Percentiles rank a stretch among this genome's conserved stretches.
Evolutionary conservation across 2,113 vertebrate genomes (phyloP).

Genomic region (Elachura formosa): DNA sequence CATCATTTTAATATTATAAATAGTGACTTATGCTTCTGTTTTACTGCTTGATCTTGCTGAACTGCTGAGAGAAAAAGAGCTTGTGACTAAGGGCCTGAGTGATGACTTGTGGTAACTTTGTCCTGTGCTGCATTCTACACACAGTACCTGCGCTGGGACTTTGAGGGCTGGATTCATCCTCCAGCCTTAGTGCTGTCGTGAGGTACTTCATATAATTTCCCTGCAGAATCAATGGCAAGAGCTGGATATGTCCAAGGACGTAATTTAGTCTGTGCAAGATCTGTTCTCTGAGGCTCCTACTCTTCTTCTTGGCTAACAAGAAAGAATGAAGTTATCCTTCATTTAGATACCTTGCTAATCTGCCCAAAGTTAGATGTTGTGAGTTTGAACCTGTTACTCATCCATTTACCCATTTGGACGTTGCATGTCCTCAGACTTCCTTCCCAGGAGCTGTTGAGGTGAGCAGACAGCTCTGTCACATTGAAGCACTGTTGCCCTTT

Average conservation of each 20-base stretch:
- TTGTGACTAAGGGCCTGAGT: background rate
- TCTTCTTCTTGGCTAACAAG: background rate
- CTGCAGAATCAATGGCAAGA: background rate
- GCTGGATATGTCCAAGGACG: background rate
- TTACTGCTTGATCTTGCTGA: background rate
- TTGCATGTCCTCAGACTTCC: background rate
- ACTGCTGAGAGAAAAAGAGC: background rate
- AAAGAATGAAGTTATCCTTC: background rate
- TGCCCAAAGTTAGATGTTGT: background rate
- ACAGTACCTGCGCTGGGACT: fast-evolving
- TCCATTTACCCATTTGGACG: background rate
- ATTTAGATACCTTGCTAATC: background rate
- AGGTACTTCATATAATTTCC: background rate
- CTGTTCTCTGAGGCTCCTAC: background rate
- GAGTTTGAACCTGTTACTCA: background rate
- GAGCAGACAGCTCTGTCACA: background rate
- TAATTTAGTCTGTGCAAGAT: background rate
- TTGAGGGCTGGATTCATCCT: background rate
- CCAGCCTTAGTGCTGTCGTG: background rate
- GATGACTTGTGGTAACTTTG: background rate
- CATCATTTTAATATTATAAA: background rate
- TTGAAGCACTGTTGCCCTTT: background rate
- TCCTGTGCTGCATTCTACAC: background rate
- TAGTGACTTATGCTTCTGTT: background rate
- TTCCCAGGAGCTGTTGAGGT: background rate